These are phyloP conservation scores for Gastracanthus pulcherrimus DNA, from an alignment of 2,888 invertebrate species.

Conservation along the genomic window DNA sequence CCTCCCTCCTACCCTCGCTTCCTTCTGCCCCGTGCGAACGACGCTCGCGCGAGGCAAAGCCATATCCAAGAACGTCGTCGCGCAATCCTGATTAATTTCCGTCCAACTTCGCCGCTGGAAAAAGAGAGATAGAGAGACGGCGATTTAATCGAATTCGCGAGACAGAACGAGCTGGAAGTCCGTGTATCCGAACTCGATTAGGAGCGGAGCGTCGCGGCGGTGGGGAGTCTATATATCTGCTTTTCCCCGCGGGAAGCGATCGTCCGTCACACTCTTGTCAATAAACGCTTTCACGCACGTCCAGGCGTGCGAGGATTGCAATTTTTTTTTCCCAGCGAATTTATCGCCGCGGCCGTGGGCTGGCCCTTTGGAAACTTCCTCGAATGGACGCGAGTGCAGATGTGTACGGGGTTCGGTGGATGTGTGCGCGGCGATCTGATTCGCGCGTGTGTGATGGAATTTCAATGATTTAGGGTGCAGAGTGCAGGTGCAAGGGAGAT, in stretches of 20 bases:
- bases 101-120: neutral
- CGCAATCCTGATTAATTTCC: conserved; percentile 13
- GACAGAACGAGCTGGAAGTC: neutral
- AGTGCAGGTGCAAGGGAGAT: neutral
- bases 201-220: neutral
- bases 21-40: neutral
- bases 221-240: neutral
- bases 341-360: conserved; percentile 4
- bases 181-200: neutral
- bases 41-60: neutral
- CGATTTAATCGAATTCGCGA: neutral
- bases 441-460: neutral
- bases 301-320: conserved; percentile 12
- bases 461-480: neutral
- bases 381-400: neutral
- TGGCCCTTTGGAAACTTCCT: neutral
- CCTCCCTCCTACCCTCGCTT: too few species aligned
- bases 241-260: neutral
- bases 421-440: neutral
- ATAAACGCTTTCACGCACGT: conserved; percentile 37
- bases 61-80: neutral
- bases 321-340: conserved; percentile 13
- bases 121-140: neutral
- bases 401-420: neutral
- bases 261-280: conserved; percentile 31